Conservation (phyloP, 2,888 invertebrate genomes). For the Melikaiella ostensackeni region DNA sequence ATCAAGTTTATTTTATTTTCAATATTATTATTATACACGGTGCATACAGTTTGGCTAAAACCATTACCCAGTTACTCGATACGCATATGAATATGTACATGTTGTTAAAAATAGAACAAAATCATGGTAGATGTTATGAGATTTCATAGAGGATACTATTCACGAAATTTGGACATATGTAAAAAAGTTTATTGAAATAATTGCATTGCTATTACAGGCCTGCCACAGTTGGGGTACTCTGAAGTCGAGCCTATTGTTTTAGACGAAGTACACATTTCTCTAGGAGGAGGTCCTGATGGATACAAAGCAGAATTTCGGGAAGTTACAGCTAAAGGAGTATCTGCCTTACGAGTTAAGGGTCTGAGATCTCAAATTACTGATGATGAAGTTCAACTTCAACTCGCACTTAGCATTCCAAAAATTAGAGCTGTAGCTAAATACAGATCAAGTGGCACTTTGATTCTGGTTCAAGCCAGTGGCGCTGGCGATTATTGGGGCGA, state of each 20-base stretch:
- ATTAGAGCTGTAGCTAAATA: slow-evolving; percentile 89
- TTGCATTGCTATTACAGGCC: slow-evolving; percentile 58
- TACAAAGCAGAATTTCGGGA: slow-evolving; percentile 89
- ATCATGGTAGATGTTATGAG: too few species aligned
- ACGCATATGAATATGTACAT: too few species aligned
- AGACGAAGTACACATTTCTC: slow-evolving; percentile 88
- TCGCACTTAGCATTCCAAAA: slow-evolving; percentile 88
- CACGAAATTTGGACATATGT: background rate
- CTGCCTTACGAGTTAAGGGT: slow-evolving; percentile 88
- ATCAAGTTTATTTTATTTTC: too few species aligned
- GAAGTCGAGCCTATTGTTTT: slow-evolving; percentile 88
- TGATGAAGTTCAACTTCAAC: slow-evolving; percentile 88
- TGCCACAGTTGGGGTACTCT: slow-evolving; percentile 72
- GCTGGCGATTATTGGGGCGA: slow-evolving; percentile 95
- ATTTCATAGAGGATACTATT: too few species aligned
- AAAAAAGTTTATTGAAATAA: background rate
- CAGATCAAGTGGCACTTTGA: slow-evolving; percentile 88
- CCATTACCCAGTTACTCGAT: too few species aligned
- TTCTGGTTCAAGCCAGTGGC: slow-evolving; percentile 89
- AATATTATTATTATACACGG: too few species aligned
- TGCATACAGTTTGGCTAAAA: too few species aligned
- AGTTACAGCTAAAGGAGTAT: slow-evolving; percentile 89
- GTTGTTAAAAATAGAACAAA: too few species aligned
- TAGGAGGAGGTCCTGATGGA: slow-evolving; percentile 90
- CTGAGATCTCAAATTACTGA: slow-evolving; percentile 81